Base-by-base conservation (phyloP, 2,797 vertebrate genomes). In the Balearica regulorum region DNA sequence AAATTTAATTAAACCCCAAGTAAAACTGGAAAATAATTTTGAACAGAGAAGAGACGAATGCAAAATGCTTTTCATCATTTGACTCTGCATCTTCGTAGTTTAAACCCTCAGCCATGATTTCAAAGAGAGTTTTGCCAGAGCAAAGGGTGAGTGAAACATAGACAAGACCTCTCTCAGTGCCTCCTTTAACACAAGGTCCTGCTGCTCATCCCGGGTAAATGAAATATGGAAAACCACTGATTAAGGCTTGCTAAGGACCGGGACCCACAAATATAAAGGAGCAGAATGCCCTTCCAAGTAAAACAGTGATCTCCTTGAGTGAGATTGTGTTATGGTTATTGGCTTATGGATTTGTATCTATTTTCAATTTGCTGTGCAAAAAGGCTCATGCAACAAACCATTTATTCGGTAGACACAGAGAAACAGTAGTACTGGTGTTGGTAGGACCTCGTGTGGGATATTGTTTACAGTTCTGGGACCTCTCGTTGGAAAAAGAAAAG, bases 1-100 rank as follows among this genome's bases (percentile, higher is more conserved):
- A 93, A 93, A 97, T 95, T 96, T 95, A 97, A 97, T 97, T 97
- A 96, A 96, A 91, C 35, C 68, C 49, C 15, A 54, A 97, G 68
- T 83, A 93, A 96, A 96, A 96, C 71, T 83, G 82, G 92, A 83
- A 95, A 97, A 95, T 95, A 55, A 71, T 83, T 92, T 89, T 94
- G 95, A 96, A 95, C 85, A 93, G 93, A 93, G 93, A 86, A 58
- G 90, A 91, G 88, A 92, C 0, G 21, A 93, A 94, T 77, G 94
- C 87, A 84, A 96, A 89, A 87, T 28, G 92, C 66, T 93, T 96
- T 94, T 92, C 88, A 87, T 93, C 73, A 5, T 78, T 90, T 46
- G 80, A 71, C 76, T 80, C 58, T 25, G 62, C 73, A 61, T 81
- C 93, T 90, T 33, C 0, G 0, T 17, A 66, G 78, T 58, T 94